Base-by-base conservation (phyloP, 2,888 invertebrate genomes). In the Pyrrhia umbra region DNA sequence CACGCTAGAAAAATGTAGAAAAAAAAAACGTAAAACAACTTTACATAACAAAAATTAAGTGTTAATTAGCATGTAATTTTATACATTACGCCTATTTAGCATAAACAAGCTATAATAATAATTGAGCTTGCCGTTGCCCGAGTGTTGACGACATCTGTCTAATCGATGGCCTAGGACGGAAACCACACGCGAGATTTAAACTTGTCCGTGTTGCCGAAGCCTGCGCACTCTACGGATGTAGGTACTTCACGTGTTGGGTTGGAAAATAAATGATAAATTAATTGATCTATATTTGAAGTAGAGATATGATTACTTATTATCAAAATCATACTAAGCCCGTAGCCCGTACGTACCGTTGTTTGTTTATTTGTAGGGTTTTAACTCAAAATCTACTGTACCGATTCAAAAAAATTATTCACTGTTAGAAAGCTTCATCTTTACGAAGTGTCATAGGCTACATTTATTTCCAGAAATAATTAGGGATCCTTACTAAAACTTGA, bases 141-240 rank as follows among this genome's bases (percentile, higher is more conserved):
- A 68, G 77, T 80, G 90, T 90, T 89, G 82, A 18, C 68, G 40
- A 75, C 80, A 58, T 73, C 88, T 88, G 84, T 40, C 39, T 65
- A 27, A 62, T 72, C 77, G 77, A 79, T 72, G 75, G 75, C 79
- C 67, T 72, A 70, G 77, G 83, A 84, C 87, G 88, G 91, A 91
- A 92, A 90, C 91, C 85, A 83, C 86, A 83, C 86, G 85, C 85
- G 77, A 79, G 84, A 82, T 86, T 86, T 86, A 86, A 90, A 88
- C 87, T 86, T 79, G 88, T 88, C 80, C 80, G 63, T 80, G 84
- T 82, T 80, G 80, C 82, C 75, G 70, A 81, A 77, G 81, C 54
- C 39, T 45, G 54, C 50, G 65, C 59, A 60, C 39, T 72, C 77
- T 27, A 34, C 73, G 49, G 52, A 15, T 45, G 65, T 66, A 76